Evolutionary conservation across 1,140 invertebrate species (phyloP).

Genomic region (Calliphora vicina): DNA sequence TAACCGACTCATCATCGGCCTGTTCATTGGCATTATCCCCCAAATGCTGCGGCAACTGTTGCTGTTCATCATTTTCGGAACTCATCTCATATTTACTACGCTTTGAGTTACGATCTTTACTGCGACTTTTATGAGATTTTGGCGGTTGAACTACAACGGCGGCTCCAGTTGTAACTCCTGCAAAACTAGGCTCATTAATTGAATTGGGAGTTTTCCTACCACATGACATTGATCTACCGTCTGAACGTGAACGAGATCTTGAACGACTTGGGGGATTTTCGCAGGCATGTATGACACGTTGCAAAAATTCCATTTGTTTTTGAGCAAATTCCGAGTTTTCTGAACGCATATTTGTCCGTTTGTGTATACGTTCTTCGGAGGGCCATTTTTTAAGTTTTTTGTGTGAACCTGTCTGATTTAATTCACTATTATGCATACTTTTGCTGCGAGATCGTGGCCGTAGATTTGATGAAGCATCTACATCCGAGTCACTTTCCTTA

Average conservation of each 20-base stretch:
- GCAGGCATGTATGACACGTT: constrained; percentile 50
- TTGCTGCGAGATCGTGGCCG: constrained; percentile 25
- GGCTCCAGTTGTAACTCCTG: neutral
- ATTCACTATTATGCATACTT: constrained; percentile 38
- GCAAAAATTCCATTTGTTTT: constrained; percentile 68
- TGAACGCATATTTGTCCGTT: constrained; percentile 63
- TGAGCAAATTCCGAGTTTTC: constrained; percentile 69
- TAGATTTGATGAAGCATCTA: neutral
- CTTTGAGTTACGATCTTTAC: neutral
- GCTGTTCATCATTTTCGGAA: constrained; percentile 4
- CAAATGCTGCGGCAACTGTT: constrained; percentile 1
- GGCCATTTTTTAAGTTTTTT: constrained; percentile 31
- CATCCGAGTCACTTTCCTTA: neutral
- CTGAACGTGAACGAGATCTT: neutral
- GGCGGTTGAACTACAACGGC: neutral
- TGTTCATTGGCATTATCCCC: neutral
- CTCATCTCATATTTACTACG: neutral
- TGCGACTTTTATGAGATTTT: neutral
- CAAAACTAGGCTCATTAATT: neutral
- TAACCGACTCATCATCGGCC: neutral
- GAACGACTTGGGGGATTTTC: neutral
- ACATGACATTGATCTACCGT: neutral
- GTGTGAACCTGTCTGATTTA: constrained; percentile 35
- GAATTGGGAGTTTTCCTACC: neutral
- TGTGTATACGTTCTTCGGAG: constrained; percentile 38